Base-by-base conservation (phyloP, 1,140 invertebrate species). In the Scaptodrosophila lebanonensis region DNA sequence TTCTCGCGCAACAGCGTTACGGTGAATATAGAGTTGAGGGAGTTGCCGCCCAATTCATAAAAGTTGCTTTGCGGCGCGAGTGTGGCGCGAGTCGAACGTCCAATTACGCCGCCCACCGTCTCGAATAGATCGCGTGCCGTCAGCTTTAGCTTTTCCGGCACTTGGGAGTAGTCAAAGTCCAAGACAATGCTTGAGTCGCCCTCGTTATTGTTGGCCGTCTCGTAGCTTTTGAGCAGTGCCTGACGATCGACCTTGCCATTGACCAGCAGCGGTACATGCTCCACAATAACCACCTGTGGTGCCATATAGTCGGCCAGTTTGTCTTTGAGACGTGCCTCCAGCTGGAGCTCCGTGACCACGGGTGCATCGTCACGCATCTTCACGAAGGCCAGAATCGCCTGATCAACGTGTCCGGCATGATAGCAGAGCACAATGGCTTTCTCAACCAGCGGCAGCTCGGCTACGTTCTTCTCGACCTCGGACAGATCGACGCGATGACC, bases 221-320 rank as follows among this genome's bases (percentile, higher is more conserved):
- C 93, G 53, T 94, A 95, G 59, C 89, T 89, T 66, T 92, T 91
- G 29, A 95, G 84, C 16, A 96, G 84, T 0, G 89, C 85, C 77
- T 95, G 94, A 49, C 95, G 89, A 86, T 97, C 95, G 6, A 93
- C 92, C 89, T 96, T 97, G 3, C 95, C 95, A 86, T 96, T 97
- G 0, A 93, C 92, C 6, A 96, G 86, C 2, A 95, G 86, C 0
- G 95, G 95, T 51, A 96, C 91, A 3, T 85, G 89, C 5, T 94
- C 91, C 2, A 95, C 84, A 1, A 93, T 84, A 4, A 95, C 89
- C 0, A 95, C 90, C 87, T 93, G 92, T 0, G 94, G 94, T 5
- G 94, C 88, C 92, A 95, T 95, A 77, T 95, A 95, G 3, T 90
- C 86, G 0, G 93, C 90, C 2, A 95, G 79, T 32, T 88, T 89